These are phyloP conservation scores for Raphicerus campestris DNA, from an alignment of 2,113 vertebrate genomes.

Conservation along the genomic window DNA sequence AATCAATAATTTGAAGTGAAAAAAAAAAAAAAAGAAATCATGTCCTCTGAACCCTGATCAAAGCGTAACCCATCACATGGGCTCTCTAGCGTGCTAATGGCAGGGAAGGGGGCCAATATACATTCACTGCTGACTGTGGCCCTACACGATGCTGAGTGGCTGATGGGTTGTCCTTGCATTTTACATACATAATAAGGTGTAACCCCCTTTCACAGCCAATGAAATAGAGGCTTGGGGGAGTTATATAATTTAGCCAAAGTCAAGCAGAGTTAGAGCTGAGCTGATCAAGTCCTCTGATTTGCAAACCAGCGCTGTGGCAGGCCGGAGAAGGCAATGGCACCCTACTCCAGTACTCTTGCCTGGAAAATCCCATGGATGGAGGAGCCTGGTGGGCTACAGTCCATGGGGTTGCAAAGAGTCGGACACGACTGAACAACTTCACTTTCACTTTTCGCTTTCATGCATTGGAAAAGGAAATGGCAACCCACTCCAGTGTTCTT, in stretches of 20 bases:
- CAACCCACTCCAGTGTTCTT: no score
- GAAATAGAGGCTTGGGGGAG: background rate
- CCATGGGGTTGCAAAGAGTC: rapidly evolving
- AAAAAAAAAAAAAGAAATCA: background rate
- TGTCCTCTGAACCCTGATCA: background rate
- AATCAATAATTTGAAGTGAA: background rate
- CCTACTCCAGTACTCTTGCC: no score
- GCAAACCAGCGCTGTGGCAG: no score
- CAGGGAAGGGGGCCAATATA: no score
- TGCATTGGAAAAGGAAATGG: no score
- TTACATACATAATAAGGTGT: background rate
- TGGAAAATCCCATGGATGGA: no score
- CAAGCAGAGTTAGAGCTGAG: background rate
- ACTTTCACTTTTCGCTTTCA: no score
- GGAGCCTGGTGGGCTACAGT: no score
- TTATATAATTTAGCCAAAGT: background rate
- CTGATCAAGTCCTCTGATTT: background rate
- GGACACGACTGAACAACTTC: no score
- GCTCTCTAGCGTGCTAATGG: rapidly evolving
- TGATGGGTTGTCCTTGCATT: background rate
- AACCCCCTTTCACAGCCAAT: background rate
- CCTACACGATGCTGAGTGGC: no score
- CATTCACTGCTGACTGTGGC: background rate
- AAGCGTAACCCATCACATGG: background rate
- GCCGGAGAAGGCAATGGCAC: background rate